These are phyloP conservation scores for Gulo gulo DNA, from an alignment of 2,113 vertebrate species.

Conservation along the genomic window DNA sequence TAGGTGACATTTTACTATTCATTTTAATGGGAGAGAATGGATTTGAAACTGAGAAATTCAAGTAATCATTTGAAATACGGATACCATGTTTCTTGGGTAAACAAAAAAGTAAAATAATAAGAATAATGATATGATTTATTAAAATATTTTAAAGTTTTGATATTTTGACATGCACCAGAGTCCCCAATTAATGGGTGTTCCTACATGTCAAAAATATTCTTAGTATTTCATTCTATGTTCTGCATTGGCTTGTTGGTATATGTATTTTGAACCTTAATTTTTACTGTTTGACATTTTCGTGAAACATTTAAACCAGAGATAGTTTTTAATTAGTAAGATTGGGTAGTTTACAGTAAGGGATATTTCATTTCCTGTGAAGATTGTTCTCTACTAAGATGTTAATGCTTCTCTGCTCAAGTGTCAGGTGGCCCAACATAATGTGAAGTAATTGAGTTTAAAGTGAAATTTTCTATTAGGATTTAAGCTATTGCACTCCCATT, in stretches of 20 bases:
- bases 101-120: conserved; percentile 2
- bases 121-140: background rate
- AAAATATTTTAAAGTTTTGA: conserved; percentile 32
- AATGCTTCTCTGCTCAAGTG: conserved; percentile 31
- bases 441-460: conserved; percentile 61
- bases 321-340: conserved; percentile 62
- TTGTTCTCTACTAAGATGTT: conserved; percentile 43
- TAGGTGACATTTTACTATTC: background rate
- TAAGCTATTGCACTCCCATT: conserved; percentile 23
- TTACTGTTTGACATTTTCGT: conserved; percentile 54
- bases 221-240: conserved; percentile 17
- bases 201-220: background rate
- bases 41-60: conserved; percentile 23
- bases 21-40: background rate
- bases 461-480: conserved; percentile 50
- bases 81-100: conserved; percentile 10
- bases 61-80: background rate
- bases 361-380: conserved; percentile 54
- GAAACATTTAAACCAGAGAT: conserved; percentile 55
- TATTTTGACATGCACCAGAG: conserved; percentile 25
- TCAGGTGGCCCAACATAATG: conserved; percentile 42
- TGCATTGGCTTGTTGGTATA: conserved; percentile 23
- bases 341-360: conserved; percentile 49
- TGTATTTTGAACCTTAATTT: conserved; percentile 45
- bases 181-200: background rate